phyloP scores from a whole-genome alignment of 92 coral and sea anemone genomes.

The Zoanthus gigantus region DNA sequence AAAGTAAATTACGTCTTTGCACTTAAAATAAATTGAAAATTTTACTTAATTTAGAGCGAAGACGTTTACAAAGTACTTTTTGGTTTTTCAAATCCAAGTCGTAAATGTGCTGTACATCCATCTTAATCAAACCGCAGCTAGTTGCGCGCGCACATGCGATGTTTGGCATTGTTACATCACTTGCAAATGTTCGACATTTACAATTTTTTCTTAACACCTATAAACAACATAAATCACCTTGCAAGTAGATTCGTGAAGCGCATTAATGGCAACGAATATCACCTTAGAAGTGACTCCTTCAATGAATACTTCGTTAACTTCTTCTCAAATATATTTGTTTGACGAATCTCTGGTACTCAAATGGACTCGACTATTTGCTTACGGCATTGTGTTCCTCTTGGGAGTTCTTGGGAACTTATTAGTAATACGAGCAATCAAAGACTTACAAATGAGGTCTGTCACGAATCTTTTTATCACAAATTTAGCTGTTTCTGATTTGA shows the following conservation, averaged over 20 bases:
- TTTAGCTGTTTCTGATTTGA: conserved; percentile 72
- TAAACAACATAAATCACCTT: not conserved
- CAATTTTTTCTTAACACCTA: not conserved
- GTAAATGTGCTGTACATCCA: not conserved
- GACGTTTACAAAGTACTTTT: too few species aligned
- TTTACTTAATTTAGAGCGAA: too few species aligned
- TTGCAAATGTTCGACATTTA: not conserved
- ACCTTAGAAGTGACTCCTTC: not conserved
- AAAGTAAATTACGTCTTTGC: too few species aligned
- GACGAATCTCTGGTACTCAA: conserved; percentile 41
- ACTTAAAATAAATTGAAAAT: too few species aligned
- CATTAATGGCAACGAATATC: conserved; percentile 10
- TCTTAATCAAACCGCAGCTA: not conserved
- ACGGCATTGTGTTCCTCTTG: conserved; percentile 55
- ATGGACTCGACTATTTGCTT: conserved; percentile 59
- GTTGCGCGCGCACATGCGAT: conserved; percentile 34
- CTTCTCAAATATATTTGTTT: not conserved
- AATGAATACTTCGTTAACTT: not conserved
- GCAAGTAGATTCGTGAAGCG: not conserved
- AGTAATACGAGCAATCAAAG: conserved; percentile 77
- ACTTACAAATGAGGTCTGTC: conserved; percentile 73
- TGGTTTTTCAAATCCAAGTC: not conserved
- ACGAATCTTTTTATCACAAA: conserved; percentile 81
- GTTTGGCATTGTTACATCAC: conserved; percentile 27
- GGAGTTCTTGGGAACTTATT: conserved; percentile 75